Base-by-base conservation (phyloP, 2,888 invertebrate species). In the Argyresthia albistria region DNA sequence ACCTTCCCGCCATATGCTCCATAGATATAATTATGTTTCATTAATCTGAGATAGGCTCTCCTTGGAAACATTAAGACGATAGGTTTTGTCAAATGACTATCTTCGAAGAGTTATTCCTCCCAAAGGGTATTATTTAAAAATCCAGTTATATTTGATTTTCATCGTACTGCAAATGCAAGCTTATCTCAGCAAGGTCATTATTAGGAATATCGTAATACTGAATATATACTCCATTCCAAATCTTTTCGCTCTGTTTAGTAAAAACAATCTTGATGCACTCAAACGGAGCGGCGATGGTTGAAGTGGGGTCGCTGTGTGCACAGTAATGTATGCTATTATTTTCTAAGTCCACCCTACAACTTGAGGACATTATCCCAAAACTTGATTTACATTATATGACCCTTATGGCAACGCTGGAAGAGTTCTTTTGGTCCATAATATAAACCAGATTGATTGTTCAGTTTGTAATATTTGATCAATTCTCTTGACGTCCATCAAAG, bases 241-340 rank as follows among this genome's bases (percentile, higher is more conserved):
- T 66, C 59, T 61, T 61, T 64, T 70, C 66, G 70, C 70, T 75
- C 70, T 83, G 76, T 82, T 82, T 79, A 76, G 76, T 80, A 76
- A 82, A 79, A 80, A 84, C 80, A 83, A 48, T 78, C 76, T 78
- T 76, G 73, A 65, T 73, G 66, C 66, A 68, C 78, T 80, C 74
- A 76, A 81, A 77, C 74, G 76, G 70, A 72, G 75, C 76, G 69
- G 76, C 68, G 70, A 67, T 70, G 69, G 61, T 65, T 82, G 70
- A 77, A 83, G 82, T 77, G 70, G 75, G 79, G 80, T 74, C 65
- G 56, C 69, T 83, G 76, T 68, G 60, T 82, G 72, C 79, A 66
- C 64, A 82, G 76, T 79, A 80, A 78, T 81, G 82, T 75, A 80
- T 80, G 76, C 80, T 84, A 82, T 86, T 84, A 84, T 84, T 82